A percentile compares a stretch with the other conserved stretches of the same genome.
Conservation (phyloP, 2,888 invertebrate genomes). For the Acheta domesticus region DNA sequence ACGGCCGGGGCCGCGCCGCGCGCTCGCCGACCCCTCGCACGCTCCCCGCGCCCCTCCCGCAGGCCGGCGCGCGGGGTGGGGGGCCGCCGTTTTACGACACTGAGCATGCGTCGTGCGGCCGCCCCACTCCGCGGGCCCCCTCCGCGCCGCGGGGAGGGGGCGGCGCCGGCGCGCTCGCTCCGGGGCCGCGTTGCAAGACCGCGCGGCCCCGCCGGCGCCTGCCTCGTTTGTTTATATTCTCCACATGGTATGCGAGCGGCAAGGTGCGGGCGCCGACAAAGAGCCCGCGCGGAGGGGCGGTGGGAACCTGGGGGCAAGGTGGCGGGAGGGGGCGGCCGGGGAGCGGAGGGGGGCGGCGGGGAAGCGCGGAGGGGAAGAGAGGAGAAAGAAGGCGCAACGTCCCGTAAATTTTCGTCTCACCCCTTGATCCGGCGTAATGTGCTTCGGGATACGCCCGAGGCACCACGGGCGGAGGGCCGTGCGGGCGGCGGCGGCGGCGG, state of each 20-base stretch:
- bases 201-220: slow-evolving; percentile 45
- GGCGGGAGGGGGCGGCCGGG: slow-evolving; percentile 23
- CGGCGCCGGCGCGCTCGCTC: slow-evolving; percentile 36
- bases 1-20: slow-evolving; percentile 24
- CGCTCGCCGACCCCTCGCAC: slow-evolving; percentile 39
- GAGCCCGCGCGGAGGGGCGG: slow-evolving; percentile 41
- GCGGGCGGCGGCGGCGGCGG: slow-evolving; percentile 22
- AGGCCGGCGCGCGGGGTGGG: background rate
- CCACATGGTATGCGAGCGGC: slow-evolving; percentile 49
- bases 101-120: slow-evolving; percentile 23
- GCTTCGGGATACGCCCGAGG: background rate
- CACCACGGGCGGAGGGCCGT: slow-evolving; percentile 19
- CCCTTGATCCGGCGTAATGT: slow-evolving; percentile 22
- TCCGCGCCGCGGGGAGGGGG: slow-evolving; percentile 29
- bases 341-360: slow-evolving; percentile 24
- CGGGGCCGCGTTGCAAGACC: slow-evolving; percentile 39
- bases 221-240: slow-evolving; percentile 54
- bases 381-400: slow-evolving; percentile 29
- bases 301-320: slow-evolving; percentile 32
- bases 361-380: slow-evolving; percentile 22
- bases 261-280: slow-evolving; percentile 44
- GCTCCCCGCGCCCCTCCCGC: slow-evolving; percentile 42
- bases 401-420: slow-evolving; percentile 28
- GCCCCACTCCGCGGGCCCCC: background rate
- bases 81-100: background rate